Conservation (phyloP, 1,140 invertebrate genomes). For the Heliconius melpomene region DNA sequence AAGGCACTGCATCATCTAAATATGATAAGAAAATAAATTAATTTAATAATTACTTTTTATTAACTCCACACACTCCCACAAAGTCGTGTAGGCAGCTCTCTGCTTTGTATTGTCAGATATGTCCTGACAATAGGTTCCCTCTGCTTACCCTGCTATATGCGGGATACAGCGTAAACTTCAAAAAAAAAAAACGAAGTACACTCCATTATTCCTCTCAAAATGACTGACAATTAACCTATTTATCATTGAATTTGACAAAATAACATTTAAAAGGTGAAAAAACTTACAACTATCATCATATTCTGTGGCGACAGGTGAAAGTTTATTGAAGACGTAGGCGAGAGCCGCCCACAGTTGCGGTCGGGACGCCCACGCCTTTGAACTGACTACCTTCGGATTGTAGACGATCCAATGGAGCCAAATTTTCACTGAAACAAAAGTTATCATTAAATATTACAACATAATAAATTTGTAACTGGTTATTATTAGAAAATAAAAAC, state of each 20-base stretch:
- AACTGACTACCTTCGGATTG: conserved; percentile 82
- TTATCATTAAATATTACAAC: neutral
- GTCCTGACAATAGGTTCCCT: too few species aligned
- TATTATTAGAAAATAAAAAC: too few species aligned
- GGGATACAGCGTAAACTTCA: too few species aligned
- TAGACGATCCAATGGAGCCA: conserved; percentile 87
- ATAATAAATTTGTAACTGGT: too few species aligned
- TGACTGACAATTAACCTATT: too few species aligned
- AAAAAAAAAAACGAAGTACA: too few species aligned
- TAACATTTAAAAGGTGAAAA: neutral
- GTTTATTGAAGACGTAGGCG: conserved; percentile 87
- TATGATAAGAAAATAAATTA: neutral
- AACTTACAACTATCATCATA: conserved; percentile 57
- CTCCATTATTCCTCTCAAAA: too few species aligned
- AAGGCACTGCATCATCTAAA: conserved; percentile 84
- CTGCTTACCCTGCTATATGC: too few species aligned
- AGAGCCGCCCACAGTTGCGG: conserved; percentile 90
- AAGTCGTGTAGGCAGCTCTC: too few species aligned
- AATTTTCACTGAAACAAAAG: conserved; percentile 83
- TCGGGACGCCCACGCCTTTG: conserved; percentile 83
- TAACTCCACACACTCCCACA: too few species aligned
- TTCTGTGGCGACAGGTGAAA: conserved; percentile 82
- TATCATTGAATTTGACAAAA: too few species aligned
- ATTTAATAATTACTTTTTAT: neutral
- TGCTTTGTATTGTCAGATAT: too few species aligned